Percentiles rank a stretch among this genome's conserved stretches.
Evolutionary conservation across 2,797 vertebrate species (phyloP).

Genomic region (Carduelis carduelis): DNA sequence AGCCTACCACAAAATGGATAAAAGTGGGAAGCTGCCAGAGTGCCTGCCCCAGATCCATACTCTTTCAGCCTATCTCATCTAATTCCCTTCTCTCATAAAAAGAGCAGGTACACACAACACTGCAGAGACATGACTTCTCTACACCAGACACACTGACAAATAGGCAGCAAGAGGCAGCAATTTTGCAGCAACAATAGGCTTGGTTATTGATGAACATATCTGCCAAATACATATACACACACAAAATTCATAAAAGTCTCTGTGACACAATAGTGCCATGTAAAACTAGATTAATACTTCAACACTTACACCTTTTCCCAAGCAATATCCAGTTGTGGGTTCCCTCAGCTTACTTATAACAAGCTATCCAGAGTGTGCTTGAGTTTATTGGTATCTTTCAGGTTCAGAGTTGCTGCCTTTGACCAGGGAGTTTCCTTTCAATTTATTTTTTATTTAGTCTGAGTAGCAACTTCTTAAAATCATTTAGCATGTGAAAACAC

Average conservation of each 20-base stretch:
- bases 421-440: background rate
- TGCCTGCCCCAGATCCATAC: fast-evolving
- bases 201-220: background rate
- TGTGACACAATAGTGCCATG: fast-evolving
- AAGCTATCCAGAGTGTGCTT: background rate
- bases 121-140: background rate
- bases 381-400: background rate
- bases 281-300: background rate
- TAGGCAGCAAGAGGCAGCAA: background rate
- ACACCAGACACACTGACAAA: background rate
- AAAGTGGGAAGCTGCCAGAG: background rate
- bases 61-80: background rate
- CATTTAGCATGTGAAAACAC: background rate
- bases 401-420: background rate
- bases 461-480: background rate
- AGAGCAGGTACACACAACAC: background rate
- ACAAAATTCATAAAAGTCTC: background rate
- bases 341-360: background rate
- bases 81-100: background rate
- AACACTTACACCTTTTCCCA: background rate
- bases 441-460: background rate
- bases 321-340: background rate
- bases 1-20: background rate
- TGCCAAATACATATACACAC: fast-evolving
- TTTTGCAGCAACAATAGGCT: background rate